Conservation (phyloP, 2,888 invertebrate genomes). For the Eupithecia dodoneata region DNA sequence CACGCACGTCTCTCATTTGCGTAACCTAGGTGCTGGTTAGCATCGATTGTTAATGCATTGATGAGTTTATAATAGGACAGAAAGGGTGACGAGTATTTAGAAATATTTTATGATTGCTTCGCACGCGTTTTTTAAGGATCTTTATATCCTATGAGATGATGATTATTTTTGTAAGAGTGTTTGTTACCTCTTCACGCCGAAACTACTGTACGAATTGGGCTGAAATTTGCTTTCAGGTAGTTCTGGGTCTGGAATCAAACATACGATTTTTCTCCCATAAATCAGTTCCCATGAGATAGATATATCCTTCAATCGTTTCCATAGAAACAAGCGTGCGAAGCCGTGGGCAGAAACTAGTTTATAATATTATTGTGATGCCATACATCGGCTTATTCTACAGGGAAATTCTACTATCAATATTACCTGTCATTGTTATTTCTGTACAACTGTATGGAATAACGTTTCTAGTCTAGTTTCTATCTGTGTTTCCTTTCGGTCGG, state of each 20-base stretch:
- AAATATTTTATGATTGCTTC: background rate
- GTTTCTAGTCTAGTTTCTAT: background rate
- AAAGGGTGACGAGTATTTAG: background rate
- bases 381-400: background rate
- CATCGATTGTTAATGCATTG: slow-evolving; percentile 19
- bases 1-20: slow-evolving; percentile 46
- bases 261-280: too few species aligned
- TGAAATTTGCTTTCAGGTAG: too few species aligned
- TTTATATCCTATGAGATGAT: too few species aligned
- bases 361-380: background rate
- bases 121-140: too few species aligned
- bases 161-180: too few species aligned
- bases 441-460: background rate
- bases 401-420: background rate
- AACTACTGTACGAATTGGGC: too few species aligned
- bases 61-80: slow-evolving; percentile 28
- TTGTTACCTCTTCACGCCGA: too few species aligned
- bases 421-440: background rate
- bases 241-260: too few species aligned
- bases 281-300: too few species aligned
- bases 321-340: too few species aligned
- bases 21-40: slow-evolving; percentile 32
- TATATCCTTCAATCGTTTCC: too few species aligned
- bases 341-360: too few species aligned
- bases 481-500: background rate